Evolutionary conservation across 30 jellyfish, hydroid and myxozoan species (phyloP).

Genomic region (Pelagia noctiluca): DNA sequence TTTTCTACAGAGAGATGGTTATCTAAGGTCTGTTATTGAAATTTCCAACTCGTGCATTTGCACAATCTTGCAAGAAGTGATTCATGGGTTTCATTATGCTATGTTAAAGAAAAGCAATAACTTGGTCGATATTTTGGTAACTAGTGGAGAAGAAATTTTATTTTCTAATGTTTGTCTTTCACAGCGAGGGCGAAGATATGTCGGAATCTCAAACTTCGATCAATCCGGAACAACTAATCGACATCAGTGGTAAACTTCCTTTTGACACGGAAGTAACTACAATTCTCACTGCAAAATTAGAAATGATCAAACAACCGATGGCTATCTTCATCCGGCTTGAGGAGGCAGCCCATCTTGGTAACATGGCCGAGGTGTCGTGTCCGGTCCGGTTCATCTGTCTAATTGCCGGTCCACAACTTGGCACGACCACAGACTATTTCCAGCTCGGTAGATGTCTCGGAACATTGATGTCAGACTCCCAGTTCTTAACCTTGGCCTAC

Average conservation of each 20-base stretch:
- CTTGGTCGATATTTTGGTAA: too few relatives aligned
- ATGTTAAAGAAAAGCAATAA: too few relatives aligned
- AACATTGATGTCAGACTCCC: conserved; percentile 65
- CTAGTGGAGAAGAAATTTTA: too few relatives aligned
- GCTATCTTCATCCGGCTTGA: conserved; percentile 66
- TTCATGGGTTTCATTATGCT: too few relatives aligned
- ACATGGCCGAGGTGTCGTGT: conserved; percentile 63
- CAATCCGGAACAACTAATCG: not conserved
- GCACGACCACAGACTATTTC: conserved; percentile 38
- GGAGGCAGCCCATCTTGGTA: conserved; percentile 47
- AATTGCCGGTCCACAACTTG: conserved; percentile 68
- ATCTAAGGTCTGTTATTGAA: too few relatives aligned
- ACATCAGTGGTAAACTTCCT: conserved; percentile 54
- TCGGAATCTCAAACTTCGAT: not conserved
- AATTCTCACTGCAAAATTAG: conserved; percentile 69
- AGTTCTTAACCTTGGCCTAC: conserved; percentile 62
- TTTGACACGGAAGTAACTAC: conserved; percentile 73
- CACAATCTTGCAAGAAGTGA: too few relatives aligned
- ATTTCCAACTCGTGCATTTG: too few relatives aligned
- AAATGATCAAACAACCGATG: conserved; percentile 53
- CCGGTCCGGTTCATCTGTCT: conserved; percentile 79
- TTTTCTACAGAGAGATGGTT: too few relatives aligned
- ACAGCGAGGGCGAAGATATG: conserved; percentile 26
- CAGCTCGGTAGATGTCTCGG: conserved; percentile 82
- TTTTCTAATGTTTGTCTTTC: too few relatives aligned